These are phyloP conservation scores for Cacoxenus indagator DNA, from an alignment of 2,888 invertebrate species.

Conservation along the genomic window DNA sequence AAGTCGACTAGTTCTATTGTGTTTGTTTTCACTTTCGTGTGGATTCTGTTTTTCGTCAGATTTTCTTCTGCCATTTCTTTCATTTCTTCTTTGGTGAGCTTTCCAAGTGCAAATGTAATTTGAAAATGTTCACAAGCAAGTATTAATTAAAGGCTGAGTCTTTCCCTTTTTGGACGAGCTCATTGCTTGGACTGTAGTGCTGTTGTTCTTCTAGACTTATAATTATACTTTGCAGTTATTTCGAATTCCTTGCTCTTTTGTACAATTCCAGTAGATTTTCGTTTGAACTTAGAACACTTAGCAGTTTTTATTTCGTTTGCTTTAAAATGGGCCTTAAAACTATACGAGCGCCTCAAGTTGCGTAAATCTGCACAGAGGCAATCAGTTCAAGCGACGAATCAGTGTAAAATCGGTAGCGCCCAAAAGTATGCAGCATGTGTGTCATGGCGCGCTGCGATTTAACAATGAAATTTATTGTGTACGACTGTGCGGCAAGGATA, in stretches of 20 bases:
- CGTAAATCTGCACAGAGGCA: constrained; percentile 1
- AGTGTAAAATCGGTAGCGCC: constrained; percentile 12
- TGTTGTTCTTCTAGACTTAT: too few relatives aligned
- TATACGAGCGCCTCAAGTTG: too few relatives aligned
- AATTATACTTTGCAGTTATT: not conserved
- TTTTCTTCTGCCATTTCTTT: not conserved
- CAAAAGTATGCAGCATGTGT: constrained; percentile 8
- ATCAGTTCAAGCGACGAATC: constrained; percentile 16
- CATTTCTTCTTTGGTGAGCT: not conserved
- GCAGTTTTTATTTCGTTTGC: not conserved
- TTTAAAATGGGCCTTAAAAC: too few relatives aligned
- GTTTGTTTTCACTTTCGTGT: too few relatives aligned
- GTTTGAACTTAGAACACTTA: not conserved
- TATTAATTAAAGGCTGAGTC: too few relatives aligned
- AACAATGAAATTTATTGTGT: not conserved
- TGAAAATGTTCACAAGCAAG: too few relatives aligned
- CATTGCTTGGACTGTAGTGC: too few relatives aligned
- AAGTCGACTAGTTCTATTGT: too few relatives aligned
- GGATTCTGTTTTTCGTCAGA: not conserved
- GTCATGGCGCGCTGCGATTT: not conserved
- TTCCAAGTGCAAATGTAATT: constrained; percentile 7
- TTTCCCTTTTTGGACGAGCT: too few relatives aligned
- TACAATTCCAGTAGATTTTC: not conserved
- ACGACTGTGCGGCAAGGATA: not conserved
- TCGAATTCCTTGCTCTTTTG: not conserved